Evolutionary conservation across 2,888 invertebrate species (phyloP).

Genomic region (Chrysomela aeneicollis): DNA sequence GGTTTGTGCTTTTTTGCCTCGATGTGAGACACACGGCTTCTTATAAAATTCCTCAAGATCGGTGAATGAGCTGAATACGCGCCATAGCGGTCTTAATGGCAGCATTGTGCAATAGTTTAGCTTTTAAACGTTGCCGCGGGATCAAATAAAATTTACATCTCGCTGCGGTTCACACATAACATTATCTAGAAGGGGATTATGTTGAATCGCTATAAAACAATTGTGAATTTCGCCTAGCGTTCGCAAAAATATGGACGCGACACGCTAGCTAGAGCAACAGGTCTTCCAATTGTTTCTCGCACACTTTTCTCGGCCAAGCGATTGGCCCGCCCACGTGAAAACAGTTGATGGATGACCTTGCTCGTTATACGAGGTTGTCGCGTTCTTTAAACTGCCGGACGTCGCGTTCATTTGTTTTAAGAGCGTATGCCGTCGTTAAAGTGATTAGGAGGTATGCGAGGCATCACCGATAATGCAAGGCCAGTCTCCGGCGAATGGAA

Average conservation of each 20-base stretch:
- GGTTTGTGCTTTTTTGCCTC: slow-evolving; percentile 38
- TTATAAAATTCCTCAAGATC: slow-evolving; percentile 52
- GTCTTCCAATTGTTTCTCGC: too few species aligned
- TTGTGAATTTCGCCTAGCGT: not conserved
- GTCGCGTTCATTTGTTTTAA: slow-evolving; percentile 1
- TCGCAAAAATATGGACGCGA: too few species aligned
- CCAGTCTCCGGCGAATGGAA: not conserved
- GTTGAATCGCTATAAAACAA: not conserved
- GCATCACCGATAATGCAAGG: not conserved
- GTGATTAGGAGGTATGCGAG: not conserved
- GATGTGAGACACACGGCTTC: slow-evolving; percentile 46
- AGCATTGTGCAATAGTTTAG: slow-evolving; percentile 54
- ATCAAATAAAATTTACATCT: slow-evolving; percentile 51
- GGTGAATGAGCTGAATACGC: slow-evolving; percentile 54
- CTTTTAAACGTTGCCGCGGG: slow-evolving; percentile 50
- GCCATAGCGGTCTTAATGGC: slow-evolving; percentile 52
- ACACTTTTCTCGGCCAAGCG: not conserved
- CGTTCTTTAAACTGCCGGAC: not conserved
- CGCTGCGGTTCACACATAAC: slow-evolving; percentile 52
- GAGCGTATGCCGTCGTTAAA: slow-evolving; percentile 4
- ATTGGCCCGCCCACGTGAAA: slow-evolving; percentile 22
- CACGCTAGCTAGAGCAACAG: too few species aligned
- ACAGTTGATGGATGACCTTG: slow-evolving; percentile 29
- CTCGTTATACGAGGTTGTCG: slow-evolving; percentile 3
- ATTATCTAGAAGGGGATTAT: slow-evolving; percentile 40